Base-by-base conservation (phyloP, 1,140 invertebrate genomes). In the Bombus soroeensis region DNA sequence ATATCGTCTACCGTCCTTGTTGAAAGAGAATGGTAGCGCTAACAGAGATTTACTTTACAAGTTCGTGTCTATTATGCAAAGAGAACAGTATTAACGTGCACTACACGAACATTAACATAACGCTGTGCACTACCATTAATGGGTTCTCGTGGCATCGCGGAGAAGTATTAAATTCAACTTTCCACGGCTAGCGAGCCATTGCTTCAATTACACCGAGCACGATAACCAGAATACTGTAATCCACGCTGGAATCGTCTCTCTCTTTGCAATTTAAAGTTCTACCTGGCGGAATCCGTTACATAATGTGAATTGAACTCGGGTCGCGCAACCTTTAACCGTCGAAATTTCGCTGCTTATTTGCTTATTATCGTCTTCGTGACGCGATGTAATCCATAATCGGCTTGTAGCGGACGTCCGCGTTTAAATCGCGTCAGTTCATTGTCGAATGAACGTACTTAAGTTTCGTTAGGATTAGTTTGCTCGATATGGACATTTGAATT, bases 251-350 rank as follows among this genome's bases (percentile, higher is more conserved):
- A 80, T 80, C 77, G 37, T 66, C 64, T 66, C 64, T 18, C 64
- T 34, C n/a, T 66, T 34, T 43, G 66, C 75, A 84, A 84, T 84
- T 84, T 79, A 71, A 84, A 79, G 39, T 84, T 84, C 32, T 37
- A 43, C 64, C 68, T 62, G 12, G 66, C 15, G 10, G 64, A 71
- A 57, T 15, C n/a, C 25, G 32, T 62, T 47, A 34, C 59, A n/a
- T 84, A 70, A 78, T 32, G 77, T 15, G 53, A 47, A 78, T 83
- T 59, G 66, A 43, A 57, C 47, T 18, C 59, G 18, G n/a, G 28
- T 41, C 37, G 43, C 71, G 47, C 47, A 34, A 39, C 18, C 47
- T 32, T 53, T 53, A 4, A 9, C 74, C 34, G 41, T 34, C 22
- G n/a, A 68, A n/a, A 84, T 70, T 79, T 71, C 74, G 34, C 53